A percentile compares a stretch with the other conserved stretches of the same genome.
These are phyloP conservation scores for Blennius ocellaris DNA, from an alignment of 2,113 vertebrate genomes.

Conservation along the genomic window DNA sequence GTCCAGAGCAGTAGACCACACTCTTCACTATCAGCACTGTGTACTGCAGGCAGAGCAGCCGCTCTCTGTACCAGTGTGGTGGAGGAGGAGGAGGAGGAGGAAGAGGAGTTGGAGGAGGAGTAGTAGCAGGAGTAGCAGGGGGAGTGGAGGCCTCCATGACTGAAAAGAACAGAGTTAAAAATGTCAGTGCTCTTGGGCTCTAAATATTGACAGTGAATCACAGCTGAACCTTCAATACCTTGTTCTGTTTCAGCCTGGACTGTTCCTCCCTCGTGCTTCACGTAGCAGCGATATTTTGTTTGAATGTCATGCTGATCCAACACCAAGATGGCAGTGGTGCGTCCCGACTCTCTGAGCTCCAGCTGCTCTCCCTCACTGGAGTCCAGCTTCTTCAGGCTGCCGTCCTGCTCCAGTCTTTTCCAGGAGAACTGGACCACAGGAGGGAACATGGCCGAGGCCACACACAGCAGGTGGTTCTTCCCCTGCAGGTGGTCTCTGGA, in stretches of 20 bases:
- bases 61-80: too few relatives aligned
- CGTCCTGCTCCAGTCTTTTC: conserved; percentile 15
- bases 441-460: conserved; percentile 50
- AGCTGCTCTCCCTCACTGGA: conserved; percentile 30
- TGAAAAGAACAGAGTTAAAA: background rate
- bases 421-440: conserved; percentile 42
- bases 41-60: too few relatives aligned
- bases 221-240: conserved; percentile 27
- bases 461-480: conserved; percentile 37
- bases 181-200: background rate
- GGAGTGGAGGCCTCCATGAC: background rate
- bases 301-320: background rate
- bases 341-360: conserved; percentile 23
- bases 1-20: too few relatives aligned
- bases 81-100: background rate
- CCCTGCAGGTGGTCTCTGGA: conserved; percentile 15
- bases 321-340: conserved; percentile 8
- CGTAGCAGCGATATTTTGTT: conserved; percentile 25
- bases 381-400: accelerated
- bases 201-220: conserved; percentile 9
- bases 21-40: too few relatives aligned
- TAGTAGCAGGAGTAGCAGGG: conserved; percentile 22
- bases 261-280: conserved; percentile 18
- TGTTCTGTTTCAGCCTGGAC: background rate
- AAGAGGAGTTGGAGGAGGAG: background rate